Percentiles rank a stretch among this genome's conserved stretches.
Conservation (phyloP, 2,888 invertebrate genomes). For the Polydrusus pterygomalis region DNA sequence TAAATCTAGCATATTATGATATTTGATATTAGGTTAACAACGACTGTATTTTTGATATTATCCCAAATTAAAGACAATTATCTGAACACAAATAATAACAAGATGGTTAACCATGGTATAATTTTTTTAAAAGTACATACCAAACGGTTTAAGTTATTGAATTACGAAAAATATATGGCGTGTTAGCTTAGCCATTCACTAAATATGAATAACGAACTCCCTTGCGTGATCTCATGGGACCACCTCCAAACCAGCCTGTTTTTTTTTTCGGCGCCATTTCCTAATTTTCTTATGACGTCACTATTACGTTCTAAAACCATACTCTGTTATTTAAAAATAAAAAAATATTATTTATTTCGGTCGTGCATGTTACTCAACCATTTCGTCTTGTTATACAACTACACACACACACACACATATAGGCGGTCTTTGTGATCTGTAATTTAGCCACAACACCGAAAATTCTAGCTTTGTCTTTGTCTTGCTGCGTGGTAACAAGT, state of each 20-base stretch:
- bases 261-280: slow-evolving; percentile 45
- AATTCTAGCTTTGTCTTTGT: slow-evolving; percentile 45
- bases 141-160: neutral
- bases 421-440: slow-evolving; percentile 49
- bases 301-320: slow-evolving; percentile 31
- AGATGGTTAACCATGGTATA: too few species aligned
- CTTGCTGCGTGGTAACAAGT: slow-evolving; percentile 29
- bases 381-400: slow-evolving; percentile 39
- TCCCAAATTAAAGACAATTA: too few species aligned
- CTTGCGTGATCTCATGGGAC: slow-evolving; percentile 11
- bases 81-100: too few species aligned
- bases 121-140: too few species aligned
- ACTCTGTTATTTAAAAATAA: slow-evolving; percentile 49
- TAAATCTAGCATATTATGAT: too few species aligned
- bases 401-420: slow-evolving; percentile 36
- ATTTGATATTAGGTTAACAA: too few species aligned
- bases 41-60: too few species aligned
- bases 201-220: slow-evolving; percentile 1
- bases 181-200: neutral
- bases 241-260: slow-evolving; percentile 20
- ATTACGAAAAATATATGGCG: slow-evolving; percentile 16
- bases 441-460: slow-evolving; percentile 48
- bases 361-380: slow-evolving; percentile 45
- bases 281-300: slow-evolving; percentile 38
- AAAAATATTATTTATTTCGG: slow-evolving; percentile 50